Conservation (phyloP, 2,113 vertebrate species). For the Mustela nigripes region DNA sequence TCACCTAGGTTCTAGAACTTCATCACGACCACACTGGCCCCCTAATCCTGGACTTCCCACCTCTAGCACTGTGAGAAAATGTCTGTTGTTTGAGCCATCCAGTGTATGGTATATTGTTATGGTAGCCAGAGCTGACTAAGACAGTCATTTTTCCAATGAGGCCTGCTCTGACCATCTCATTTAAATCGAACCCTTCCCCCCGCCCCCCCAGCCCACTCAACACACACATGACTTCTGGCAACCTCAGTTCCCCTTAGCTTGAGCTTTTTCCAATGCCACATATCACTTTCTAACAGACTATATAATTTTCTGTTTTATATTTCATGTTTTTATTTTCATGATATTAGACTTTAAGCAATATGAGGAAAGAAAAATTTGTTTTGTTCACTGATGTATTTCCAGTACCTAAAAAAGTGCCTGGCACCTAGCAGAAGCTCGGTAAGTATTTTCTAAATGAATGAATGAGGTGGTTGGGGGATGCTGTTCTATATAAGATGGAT, state of each 20-base stretch:
- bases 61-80: neutral
- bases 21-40: neutral
- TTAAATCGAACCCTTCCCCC: neutral
- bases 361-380: constrained; percentile 19
- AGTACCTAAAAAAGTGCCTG: neutral
- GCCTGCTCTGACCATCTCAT: neutral
- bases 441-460: neutral
- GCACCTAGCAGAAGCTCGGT: neutral
- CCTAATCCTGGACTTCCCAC: neutral
- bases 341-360: neutral
- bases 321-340: neutral
- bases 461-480: neutral
- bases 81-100: neutral
- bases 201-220: neutral
- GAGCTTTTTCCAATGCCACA: neutral
- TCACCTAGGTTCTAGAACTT: too few relatives aligned
- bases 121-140: neutral
- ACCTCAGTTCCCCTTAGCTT: neutral
- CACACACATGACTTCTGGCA: neutral
- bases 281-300: neutral
- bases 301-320: neutral
- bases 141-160: neutral
- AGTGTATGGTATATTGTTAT: neutral
- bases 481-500: neutral
- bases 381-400: neutral